Evolutionary conservation across 1,140 invertebrate genomes (phyloP), one percentile per base, ranked within the genome.

Genomic region (Tenebrio molitor): DNA sequence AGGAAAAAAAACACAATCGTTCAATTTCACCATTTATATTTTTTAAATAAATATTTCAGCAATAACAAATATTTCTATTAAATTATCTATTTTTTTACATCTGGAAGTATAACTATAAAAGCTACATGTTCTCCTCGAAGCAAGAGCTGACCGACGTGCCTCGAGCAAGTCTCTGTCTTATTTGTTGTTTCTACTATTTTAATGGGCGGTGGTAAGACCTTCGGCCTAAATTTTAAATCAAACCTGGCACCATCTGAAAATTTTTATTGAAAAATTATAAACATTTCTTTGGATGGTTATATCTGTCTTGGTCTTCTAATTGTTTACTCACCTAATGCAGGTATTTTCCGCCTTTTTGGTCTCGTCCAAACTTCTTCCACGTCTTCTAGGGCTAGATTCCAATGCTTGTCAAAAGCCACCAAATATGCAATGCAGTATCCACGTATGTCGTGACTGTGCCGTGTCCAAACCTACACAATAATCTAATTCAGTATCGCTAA

Each of bases 331-430:
- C 87, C 86, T 21, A 89, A 82, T 17, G 87, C 83, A 1, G 88
- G 87, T 46, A 87, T 82, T 83, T 90, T 90, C 71, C 86, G 85
- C 75, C 86, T 86, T 65, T 88, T 90, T 78, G 87, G 88, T 53
- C 91, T 86, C n/a, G 86, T 89, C 90, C 92, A 97, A 1, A 90
- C 84, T 85, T 98, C 96, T 53, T 92, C 88, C 1, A 96, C 95
- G 84, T 98, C 94, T 36, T 88, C 87, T 25, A 99, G 83, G 4
- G 93, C 91, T 69, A 99, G 83, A 85, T 99, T 99, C 92, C 95
- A 97, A 81, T 97, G 94, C 82, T 96, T 97, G 84, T 99, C 97
- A 83, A 97, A 99, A 4, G 94, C 93, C 12, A 91, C 87, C 19
- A 98, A 83, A 76, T 89, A 93, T 1, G 93, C 97, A 65, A 90